Evolutionary conservation across 2,113 vertebrate species (phyloP), one percentile per base, ranked within the genome.

Genomic region (Leucosticte australis): DNA sequence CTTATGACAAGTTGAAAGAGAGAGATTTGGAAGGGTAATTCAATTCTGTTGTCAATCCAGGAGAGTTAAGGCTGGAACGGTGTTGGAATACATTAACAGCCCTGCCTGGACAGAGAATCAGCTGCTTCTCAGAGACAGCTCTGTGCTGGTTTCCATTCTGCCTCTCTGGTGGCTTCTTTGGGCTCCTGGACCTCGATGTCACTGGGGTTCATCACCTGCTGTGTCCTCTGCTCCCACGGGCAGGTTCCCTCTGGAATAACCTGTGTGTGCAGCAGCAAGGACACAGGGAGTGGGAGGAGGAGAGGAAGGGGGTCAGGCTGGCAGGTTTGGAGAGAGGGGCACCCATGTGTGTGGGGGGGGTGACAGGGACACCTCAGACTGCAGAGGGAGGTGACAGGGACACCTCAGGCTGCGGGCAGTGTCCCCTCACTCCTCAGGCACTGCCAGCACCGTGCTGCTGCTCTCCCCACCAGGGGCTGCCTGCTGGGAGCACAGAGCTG

Each of bases 1-100:
- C 37, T 68, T 93, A 82, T 82, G 93, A 93, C 90, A 96, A 90
- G 90, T 93, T 94, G 92, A 97, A 63, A 94, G 93, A 84, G 87
- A 86, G 95, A 93, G 93, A 94, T 96, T 95, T 95, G 90, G 93
- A 95, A 91, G 82, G 77, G 84, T 95, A 96, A 96, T 95, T 95
- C 88, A 93, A 69, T 95, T 94, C 93, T 79, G 31, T 90, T 96
- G 96, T 97, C 95, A 95, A 13, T 95, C 88, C 64, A 67, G 76
- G 73, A 86, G 87, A 93, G 75, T 88, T 95, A 86, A 63, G 92
- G 85, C 94, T 92, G 90, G 82, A 90, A 42, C 81, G 31, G 68
- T 92, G 92, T 81, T 92, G 56, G 91, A 96, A 93, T 90, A 49
- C 56, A 90, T 95, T 64, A 93, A 22, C n/a, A 4, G 68, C 57